Evolutionary conservation across 2,888 invertebrate species (phyloP).

Genomic region (Eulithis prunata): DNA sequence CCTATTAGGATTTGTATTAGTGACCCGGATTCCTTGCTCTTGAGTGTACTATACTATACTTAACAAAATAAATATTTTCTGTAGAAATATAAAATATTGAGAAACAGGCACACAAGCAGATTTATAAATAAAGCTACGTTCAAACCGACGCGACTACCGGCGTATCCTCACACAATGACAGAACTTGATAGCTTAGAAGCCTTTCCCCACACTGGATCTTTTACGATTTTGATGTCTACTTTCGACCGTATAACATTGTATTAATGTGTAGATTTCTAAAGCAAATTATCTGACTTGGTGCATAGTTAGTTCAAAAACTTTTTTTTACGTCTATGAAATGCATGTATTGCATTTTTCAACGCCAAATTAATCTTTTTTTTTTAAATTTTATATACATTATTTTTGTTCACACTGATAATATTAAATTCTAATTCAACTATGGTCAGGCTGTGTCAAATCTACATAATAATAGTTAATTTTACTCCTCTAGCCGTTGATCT

Average conservation of each 20-base stretch:
- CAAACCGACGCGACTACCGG: neutral
- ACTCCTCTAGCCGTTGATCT: no score
- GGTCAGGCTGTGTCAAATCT: neutral
- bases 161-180: neutral
- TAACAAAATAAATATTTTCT: no score
- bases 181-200: neutral
- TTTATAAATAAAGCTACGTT: conserved; percentile 1
- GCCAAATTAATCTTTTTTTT: conserved; percentile 2
- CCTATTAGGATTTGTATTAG: no score
- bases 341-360: neutral
- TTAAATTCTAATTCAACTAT: conserved; percentile 4
- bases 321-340: neutral
- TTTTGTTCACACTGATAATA: conserved; percentile 5
- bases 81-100: no score
- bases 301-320: neutral
- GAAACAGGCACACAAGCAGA: neutral
- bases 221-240: neutral
- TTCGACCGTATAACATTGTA: neutral
- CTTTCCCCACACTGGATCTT: neutral
- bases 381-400: neutral
- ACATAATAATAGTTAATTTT: neutral
- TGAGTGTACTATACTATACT: neutral
- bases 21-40: neutral
- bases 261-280: neutral
- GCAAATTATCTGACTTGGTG: neutral